Evolutionary conservation across 2,113 vertebrate species (phyloP), one percentile per base, ranked within the genome.

Genomic region (Oophaga pumilio): DNA sequence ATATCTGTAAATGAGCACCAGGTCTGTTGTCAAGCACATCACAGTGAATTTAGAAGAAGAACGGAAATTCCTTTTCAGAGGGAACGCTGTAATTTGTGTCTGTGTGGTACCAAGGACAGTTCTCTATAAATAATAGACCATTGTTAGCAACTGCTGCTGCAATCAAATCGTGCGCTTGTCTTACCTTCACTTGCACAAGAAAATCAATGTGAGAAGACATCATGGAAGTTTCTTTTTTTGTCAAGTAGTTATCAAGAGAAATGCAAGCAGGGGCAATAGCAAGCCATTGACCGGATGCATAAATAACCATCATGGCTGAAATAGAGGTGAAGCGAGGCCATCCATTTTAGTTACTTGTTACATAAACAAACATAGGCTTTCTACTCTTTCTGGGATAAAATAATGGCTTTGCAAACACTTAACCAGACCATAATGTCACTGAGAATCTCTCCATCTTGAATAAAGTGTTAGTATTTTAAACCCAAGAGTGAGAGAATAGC

Each of bases 201-300:
- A 91, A 89, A 92, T 90, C 89, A 89, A 90, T 90, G 85, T 49
- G 71, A 74, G 13, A 50, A 86, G 28, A 89, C 59, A 64, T 71
- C 68, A 78, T 76, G 85, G 89, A 20, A 89, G 85, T 84, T 68
- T 83, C 62, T 50, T 89, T 90, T 82, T 90, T 82, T 91, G 81
- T 64, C 77, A 76, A 10, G 64, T 85, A 49, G 77, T 90, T 91
- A 87, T 91, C 83, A 89, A 87, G 71, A 76, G 62, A 49, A 86
- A 12, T 84, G 84, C 56, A 59, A 18, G 87, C 68, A 71, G 66
- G 89, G 89, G 91, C 91, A 89, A 90, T 90, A 90, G 33, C 56
- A 69, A 52, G 59, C 82, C n/a, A 17, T 76, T 73, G 0, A 76
- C 86, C 62, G 59, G 89, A 71, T 60, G 49, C 82, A 87, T 28